Evolutionary conservation across 2,797 vertebrate species (phyloP).

Genomic region (Carduelis carduelis): DNA sequence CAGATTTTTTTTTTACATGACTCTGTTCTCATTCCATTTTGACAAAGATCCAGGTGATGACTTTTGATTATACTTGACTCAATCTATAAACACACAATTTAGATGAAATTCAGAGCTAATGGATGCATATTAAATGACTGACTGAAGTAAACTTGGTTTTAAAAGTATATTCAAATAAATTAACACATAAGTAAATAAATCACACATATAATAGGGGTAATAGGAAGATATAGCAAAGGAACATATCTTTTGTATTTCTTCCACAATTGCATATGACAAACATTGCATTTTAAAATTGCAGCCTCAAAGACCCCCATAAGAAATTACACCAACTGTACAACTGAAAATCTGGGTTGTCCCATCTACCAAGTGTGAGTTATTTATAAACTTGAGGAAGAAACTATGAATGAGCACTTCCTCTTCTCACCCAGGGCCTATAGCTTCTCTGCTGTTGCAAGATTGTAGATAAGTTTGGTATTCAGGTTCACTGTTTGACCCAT

Average conservation of each 20-base stretch:
- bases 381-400: slow-evolving; percentile 72
- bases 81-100: neutral
- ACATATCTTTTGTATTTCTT: neutral
- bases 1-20: neutral
- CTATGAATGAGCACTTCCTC: slow-evolving; percentile 70
- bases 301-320: slow-evolving; percentile 22
- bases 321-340: slow-evolving; percentile 2
- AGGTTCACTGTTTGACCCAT: slow-evolving; percentile 84
- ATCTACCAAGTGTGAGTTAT: slow-evolving; percentile 47
- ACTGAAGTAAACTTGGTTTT: neutral
- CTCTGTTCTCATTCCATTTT: neutral
- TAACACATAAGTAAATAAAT: neutral
- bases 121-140: neutral
- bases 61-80: neutral
- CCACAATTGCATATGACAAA: neutral
- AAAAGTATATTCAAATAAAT: neutral
- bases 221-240: neutral
- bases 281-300: neutral
- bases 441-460: slow-evolving; percentile 74
- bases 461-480: slow-evolving; percentile 80
- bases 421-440: slow-evolving; percentile 65
- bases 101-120: neutral
- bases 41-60: neutral
- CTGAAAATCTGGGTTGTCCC: slow-evolving; percentile 11
- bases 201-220: neutral